Percentiles rank a stretch among this genome's conserved stretches.
Evolutionary conservation across 2,113 vertebrate genomes (phyloP).

Genomic region (Myotis davidii): DNA sequence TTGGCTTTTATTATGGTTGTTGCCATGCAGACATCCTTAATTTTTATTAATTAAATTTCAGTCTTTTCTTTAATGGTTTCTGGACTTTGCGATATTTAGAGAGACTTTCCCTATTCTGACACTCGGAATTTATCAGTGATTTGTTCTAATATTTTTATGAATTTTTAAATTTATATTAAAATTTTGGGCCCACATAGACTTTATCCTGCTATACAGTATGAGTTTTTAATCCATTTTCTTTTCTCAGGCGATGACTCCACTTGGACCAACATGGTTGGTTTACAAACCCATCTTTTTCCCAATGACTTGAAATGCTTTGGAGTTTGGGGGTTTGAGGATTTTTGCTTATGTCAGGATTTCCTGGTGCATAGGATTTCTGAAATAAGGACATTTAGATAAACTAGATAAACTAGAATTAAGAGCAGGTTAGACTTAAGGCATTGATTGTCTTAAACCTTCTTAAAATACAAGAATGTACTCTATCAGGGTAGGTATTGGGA

Average conservation of each 20-base stretch:
- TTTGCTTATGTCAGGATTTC: neutral
- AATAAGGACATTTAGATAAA: neutral
- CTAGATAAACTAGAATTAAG: constrained; percentile 13
- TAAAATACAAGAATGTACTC: neutral
- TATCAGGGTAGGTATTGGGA: neutral
- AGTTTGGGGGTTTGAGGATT: neutral
- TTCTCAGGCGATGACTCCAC: neutral
- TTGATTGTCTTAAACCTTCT: neutral
- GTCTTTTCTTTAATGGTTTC: neutral
- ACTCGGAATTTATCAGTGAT: neutral
- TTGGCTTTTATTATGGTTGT: neutral
- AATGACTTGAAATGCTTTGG: neutral
- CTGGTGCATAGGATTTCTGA: constrained; percentile 1
- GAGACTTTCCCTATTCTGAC: neutral
- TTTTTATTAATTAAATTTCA: constrained; percentile 10
- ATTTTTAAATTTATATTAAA: neutral
- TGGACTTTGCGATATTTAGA: constrained; percentile 33
- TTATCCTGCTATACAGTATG: neutral
- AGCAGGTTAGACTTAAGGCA: neutral
- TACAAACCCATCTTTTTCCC: neutral
- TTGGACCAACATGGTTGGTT: neutral
- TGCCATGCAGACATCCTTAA: neutral
- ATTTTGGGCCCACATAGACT: neutral
- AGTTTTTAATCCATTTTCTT: neutral
- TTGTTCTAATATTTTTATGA: neutral